These are phyloP conservation scores for Panopea generosa DNA, from an alignment of 2,888 invertebrate genomes.

Conservation along the genomic window DNA sequence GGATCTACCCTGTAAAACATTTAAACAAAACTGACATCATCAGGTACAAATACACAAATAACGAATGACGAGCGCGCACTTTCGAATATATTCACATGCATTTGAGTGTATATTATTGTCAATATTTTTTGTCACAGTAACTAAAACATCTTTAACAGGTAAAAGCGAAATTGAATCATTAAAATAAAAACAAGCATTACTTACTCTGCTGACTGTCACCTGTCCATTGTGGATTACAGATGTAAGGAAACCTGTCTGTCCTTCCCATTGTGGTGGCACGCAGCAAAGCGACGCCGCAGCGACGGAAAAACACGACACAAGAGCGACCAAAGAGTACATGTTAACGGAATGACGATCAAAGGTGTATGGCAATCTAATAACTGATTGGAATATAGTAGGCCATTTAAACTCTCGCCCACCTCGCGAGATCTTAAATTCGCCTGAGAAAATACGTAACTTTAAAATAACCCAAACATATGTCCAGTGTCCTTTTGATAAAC, in stretches of 20 bases:
- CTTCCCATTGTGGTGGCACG: constrained; percentile 53
- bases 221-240: constrained; percentile 33
- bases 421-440: too few species aligned
- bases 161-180: too few species aligned
- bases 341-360: constrained; percentile 5
- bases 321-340: constrained; percentile 36
- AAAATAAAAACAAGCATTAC: too few species aligned
- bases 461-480: too few species aligned
- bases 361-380: constrained; percentile 1
- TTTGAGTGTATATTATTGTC: too few species aligned
- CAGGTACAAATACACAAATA: too few species aligned
- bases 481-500: too few species aligned
- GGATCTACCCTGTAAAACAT: constrained; percentile 19
- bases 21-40: too few species aligned
- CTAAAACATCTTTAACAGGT: too few species aligned
- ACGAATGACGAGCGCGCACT: too few species aligned
- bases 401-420: constrained; percentile 4
- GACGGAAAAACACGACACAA: constrained; percentile 27
- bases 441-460: too few species aligned
- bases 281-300: constrained; percentile 47
- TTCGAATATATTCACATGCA: too few species aligned
- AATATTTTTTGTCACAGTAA: not conserved
- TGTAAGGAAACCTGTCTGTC: constrained; percentile 21
- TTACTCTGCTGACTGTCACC: constrained; percentile 28
- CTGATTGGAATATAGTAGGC: not conserved